These are phyloP conservation scores for Siphamia tubifer DNA, from an alignment of 2,113 vertebrate genomes.

Conservation along the genomic window DNA sequence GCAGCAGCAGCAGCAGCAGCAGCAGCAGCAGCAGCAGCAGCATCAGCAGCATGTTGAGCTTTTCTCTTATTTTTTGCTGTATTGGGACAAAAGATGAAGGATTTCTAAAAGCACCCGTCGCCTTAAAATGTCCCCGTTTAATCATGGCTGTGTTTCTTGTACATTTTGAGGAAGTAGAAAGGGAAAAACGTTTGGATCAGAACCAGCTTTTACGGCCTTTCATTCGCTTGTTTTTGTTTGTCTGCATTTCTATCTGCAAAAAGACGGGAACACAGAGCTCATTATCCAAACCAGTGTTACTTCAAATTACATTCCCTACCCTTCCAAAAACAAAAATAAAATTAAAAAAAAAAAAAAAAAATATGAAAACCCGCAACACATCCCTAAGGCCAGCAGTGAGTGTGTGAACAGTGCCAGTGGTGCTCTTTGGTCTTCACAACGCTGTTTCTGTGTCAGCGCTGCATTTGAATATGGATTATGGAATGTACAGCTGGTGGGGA, in stretches of 20 bases:
- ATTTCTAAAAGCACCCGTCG: constrained; percentile 4
- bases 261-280: background rate
- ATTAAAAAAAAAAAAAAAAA: background rate
- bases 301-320: constrained; percentile 19
- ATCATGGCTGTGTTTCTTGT: background rate
- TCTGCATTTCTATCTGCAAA: constrained; percentile 9
- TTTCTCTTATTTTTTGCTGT: background rate
- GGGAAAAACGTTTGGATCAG: constrained; percentile 3
- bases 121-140: background rate
- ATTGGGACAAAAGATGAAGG: constrained; percentile 19
- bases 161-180: background rate
- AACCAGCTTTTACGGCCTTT: constrained; percentile 11
- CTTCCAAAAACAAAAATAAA: constrained; percentile 12
- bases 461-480: constrained; percentile 64
- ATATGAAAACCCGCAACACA: background rate
- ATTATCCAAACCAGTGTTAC: constrained; percentile 27
- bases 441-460: constrained; percentile 44
- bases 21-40: constrained; percentile 45
- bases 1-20: constrained; percentile 44
- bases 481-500: constrained; percentile 37
- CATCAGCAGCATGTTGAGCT: constrained; percentile 23
- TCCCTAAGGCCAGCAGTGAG: background rate
- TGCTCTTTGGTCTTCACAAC: constrained; percentile 2
- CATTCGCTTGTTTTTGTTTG: constrained; percentile 25
- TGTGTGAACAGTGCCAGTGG: constrained; percentile 14